phyloP scores from a whole-genome alignment of 2,888 invertebrate genomes.

The Lypha dubia region DNA sequence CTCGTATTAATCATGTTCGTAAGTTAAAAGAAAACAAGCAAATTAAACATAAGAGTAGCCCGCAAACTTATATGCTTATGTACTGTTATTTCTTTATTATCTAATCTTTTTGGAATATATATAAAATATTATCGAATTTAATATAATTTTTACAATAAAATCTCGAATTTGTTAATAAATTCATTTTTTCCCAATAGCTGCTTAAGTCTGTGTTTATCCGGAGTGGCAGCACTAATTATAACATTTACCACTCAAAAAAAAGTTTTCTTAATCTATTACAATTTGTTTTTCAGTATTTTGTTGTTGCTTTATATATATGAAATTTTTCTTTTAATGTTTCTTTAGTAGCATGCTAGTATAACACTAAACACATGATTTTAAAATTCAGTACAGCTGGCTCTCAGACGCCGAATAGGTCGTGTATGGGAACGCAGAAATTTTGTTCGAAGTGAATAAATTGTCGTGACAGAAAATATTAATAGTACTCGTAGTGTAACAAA shows the following conservation, averaged over 20 bases:
- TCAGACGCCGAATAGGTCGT: slow-evolving; percentile 71
- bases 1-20: no score
- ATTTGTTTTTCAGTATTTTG: not conserved
- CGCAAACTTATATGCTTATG: no score
- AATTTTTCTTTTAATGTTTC: slow-evolving; percentile 56
- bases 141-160: no score
- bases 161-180: no score
- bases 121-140: no score
- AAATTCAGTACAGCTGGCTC: slow-evolving; percentile 72
- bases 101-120: no score
- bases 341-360: slow-evolving; percentile 26
- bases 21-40: no score
- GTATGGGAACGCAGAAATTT: slow-evolving; percentile 61
- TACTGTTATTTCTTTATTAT: no score
- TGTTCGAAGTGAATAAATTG: not conserved
- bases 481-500: slow-evolving; percentile 25
- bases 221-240: not conserved
- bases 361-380: slow-evolving; percentile 35
- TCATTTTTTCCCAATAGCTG: not conserved
- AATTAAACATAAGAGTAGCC: no score
- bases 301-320: slow-evolving; percentile 6
- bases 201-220: not conserved
- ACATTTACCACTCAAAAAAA: not conserved
- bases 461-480: slow-evolving; percentile 44
- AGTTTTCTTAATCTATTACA: slow-evolving; percentile 53